Percentiles rank a stretch among this genome's conserved stretches.
These are phyloP conservation scores for Falco novaeseelandiae DNA, from an alignment of 2,797 vertebrate species.

Conservation along the genomic window DNA sequence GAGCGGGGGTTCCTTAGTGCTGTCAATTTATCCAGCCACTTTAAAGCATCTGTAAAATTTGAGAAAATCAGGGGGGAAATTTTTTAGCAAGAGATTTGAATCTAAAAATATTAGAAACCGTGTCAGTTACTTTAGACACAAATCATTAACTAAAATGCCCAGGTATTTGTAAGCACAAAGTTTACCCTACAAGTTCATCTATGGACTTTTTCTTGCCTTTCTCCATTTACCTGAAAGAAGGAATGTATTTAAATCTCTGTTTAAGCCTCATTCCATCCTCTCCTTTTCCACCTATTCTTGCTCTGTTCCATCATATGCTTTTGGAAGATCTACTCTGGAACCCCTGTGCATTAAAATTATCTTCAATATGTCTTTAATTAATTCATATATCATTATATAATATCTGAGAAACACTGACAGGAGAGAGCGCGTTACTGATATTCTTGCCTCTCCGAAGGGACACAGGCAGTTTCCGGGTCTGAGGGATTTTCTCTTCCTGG, in stretches of 20 bases:
- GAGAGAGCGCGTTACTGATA: neutral
- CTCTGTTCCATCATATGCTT: neutral
- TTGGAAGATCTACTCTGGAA: neutral
- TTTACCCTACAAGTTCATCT: neutral
- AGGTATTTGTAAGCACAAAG: rapidly evolving
- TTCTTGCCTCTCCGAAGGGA: neutral
- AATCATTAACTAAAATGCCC: neutral
- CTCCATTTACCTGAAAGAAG: neutral
- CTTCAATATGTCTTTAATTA: neutral
- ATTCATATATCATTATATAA: neutral
- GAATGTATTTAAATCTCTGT: neutral
- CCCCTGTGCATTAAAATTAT: neutral
- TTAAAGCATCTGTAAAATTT: neutral
- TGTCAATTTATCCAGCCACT: neutral
- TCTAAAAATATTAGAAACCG: neutral
- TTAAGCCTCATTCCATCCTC: neutral
- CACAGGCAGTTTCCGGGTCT: neutral
- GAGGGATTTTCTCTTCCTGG: neutral
- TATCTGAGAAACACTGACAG: neutral
- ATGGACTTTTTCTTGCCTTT: neutral
- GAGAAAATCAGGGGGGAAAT: neutral
- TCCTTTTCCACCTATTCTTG: neutral
- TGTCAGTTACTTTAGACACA: neutral
- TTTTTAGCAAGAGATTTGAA: neutral
- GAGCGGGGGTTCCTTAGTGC: neutral